A percentile compares a stretch with the other conserved stretches of the same genome.
Conservation (phyloP, 2,797 vertebrate genomes). For the Neopelma chrysocephalum region DNA sequence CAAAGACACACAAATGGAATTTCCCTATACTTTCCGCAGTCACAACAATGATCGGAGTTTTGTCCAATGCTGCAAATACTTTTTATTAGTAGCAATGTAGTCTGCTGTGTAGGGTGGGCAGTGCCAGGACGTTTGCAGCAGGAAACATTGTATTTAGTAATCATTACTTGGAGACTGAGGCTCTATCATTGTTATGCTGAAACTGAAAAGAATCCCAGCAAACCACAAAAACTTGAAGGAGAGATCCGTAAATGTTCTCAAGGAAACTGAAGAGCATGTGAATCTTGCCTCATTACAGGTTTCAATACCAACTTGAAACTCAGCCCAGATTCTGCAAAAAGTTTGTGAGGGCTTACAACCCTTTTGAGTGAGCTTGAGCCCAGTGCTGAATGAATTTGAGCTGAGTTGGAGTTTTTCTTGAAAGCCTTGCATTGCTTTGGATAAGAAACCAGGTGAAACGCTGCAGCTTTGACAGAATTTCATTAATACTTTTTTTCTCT, state of each 20-base stretch:
- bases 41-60: background rate
- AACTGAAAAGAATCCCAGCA: background rate
- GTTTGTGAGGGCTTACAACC: background rate
- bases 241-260: background rate
- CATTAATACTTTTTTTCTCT: background rate
- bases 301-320: conserved; percentile 30
- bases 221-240: conserved; percentile 7
- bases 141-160: background rate
- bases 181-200: background rate
- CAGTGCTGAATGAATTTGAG: conserved; percentile 27
- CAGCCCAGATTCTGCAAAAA: conserved; percentile 42
- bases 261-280: conserved; percentile 3
- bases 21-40: background rate
- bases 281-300: conserved; percentile 19
- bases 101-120: background rate
- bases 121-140: background rate
- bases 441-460: conserved; percentile 30
- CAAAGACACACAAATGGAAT: background rate
- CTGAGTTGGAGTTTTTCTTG: background rate
- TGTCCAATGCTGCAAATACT: background rate
- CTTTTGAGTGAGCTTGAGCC: conserved; percentile 24
- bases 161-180: background rate
- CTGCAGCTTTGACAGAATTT: background rate
- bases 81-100: background rate
- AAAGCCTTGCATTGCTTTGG: conserved; percentile 1